Evolutionary conservation across 1,140 invertebrate genomes (phyloP).

Genomic region (Oncopeltus fasciatus): DNA sequence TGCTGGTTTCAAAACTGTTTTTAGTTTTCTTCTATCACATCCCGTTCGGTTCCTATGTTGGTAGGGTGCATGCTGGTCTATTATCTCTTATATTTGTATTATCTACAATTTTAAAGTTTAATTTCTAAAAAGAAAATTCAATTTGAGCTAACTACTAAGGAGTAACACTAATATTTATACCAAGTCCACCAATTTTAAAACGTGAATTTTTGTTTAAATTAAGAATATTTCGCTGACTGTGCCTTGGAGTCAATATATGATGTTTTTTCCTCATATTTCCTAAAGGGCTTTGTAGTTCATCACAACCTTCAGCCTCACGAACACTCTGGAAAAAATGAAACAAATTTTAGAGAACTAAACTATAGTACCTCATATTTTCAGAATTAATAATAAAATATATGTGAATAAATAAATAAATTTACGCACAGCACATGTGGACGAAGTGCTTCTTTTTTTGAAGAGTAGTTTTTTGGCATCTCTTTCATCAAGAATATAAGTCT

Average conservation of each 20-base stretch:
- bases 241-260: slow-evolving; percentile 60
- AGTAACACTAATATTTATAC: slow-evolving; percentile 30
- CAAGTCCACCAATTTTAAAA: slow-evolving; percentile 45
- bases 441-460: slow-evolving; percentile 74
- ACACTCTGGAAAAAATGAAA: slow-evolving; percentile 44
- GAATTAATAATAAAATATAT: background rate
- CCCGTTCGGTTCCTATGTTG: too few relatives aligned
- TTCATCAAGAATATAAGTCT: slow-evolving; percentile 49
- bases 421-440: slow-evolving; percentile 65
- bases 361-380: background rate
- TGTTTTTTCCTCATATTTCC: slow-evolving; percentile 54
- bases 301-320: slow-evolving; percentile 57
- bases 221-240: slow-evolving; percentile 56
- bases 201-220: slow-evolving; percentile 26
- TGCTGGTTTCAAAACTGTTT: too few relatives aligned
- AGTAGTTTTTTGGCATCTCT: slow-evolving; percentile 57
- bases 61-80: too few relatives aligned
- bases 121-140: too few relatives aligned
- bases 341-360: background rate
- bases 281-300: slow-evolving; percentile 63
- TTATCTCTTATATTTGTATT: too few relatives aligned
- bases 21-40: too few relatives aligned
- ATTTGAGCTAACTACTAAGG: too few relatives aligned
- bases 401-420: background rate
- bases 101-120: too few relatives aligned